Evolutionary conservation across 2,113 vertebrate species (phyloP).

Genomic region (Ciconia boyciana): DNA sequence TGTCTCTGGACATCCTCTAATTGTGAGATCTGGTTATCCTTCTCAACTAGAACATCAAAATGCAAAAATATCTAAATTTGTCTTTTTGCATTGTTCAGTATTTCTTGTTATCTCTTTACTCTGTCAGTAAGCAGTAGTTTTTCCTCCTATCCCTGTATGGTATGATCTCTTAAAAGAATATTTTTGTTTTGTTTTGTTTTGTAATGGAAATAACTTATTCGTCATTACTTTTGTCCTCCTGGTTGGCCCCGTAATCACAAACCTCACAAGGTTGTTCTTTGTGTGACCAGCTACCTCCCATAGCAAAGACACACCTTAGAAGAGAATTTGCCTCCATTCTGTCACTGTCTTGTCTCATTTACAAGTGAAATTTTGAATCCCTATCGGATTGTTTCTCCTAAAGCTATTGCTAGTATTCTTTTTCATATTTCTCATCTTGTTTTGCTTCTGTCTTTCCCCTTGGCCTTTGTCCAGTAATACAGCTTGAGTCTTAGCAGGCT

Average conservation of each 20-base stretch:
- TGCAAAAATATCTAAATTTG: background rate
- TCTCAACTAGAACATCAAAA: background rate
- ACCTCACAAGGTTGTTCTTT: background rate
- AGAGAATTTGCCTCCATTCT: background rate
- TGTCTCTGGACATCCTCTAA: background rate
- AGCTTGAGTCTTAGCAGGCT: background rate
- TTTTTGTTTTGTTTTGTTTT: background rate
- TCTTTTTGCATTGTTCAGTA: background rate
- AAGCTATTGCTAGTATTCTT: background rate
- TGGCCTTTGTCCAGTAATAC: background rate
- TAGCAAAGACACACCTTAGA: background rate
- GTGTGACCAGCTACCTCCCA: background rate
- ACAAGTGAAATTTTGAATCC: background rate
- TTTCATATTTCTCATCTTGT: background rate
- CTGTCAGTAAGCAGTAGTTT: background rate
- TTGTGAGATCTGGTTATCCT: slow-evolving; percentile 6
- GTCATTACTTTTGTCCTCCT: background rate
- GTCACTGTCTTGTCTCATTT: background rate
- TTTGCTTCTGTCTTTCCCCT: background rate
- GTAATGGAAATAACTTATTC: background rate
- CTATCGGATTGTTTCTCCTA: background rate
- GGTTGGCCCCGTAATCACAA: background rate
- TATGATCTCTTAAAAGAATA: background rate
- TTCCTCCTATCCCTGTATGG: background rate
- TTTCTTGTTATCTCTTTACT: background rate